phyloP scores from a whole-genome alignment of 92 coral and sea anemone genomes.

The Phenganax subtilis region DNA sequence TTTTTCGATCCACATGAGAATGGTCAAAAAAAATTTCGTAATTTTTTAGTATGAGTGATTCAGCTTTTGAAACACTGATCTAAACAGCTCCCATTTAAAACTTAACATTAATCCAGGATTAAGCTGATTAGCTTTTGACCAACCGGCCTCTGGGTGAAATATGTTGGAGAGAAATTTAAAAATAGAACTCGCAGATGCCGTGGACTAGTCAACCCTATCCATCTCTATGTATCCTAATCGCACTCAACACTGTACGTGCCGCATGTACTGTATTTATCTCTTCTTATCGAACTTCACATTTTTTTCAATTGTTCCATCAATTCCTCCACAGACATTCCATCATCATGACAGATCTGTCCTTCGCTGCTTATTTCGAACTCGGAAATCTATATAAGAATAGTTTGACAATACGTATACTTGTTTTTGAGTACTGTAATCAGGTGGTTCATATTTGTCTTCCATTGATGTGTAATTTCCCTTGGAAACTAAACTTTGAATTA shows the following conservation, averaged over 20 bases:
- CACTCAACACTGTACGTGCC: not conserved
- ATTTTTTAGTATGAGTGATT: too few relatives aligned
- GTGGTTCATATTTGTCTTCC: too few relatives aligned
- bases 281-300: constrained; percentile 40
- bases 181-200: too few relatives aligned
- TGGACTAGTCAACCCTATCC: not conserved
- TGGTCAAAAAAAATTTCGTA: too few relatives aligned
- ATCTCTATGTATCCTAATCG: not conserved
- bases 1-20: too few relatives aligned
- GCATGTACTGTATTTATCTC: not conserved
- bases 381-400: constrained; percentile 66
- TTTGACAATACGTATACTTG: not conserved
- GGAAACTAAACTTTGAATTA: not conserved
- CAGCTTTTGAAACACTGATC: too few relatives aligned
- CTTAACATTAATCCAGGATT: too few relatives aligned
- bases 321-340: constrained; percentile 89
- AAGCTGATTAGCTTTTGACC: too few relatives aligned
- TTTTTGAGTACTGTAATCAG: too few relatives aligned
- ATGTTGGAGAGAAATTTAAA: too few relatives aligned
- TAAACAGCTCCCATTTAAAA: too few relatives aligned
- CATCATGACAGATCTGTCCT: constrained; percentile 93
- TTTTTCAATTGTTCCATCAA: constrained; percentile 86
- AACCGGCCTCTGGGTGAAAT: too few relatives aligned
- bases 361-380: constrained; percentile 94
- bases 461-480: not conserved